phyloP scores from a whole-genome alignment of 1,140 invertebrate genomes.

The Varroa destructor region DNA sequence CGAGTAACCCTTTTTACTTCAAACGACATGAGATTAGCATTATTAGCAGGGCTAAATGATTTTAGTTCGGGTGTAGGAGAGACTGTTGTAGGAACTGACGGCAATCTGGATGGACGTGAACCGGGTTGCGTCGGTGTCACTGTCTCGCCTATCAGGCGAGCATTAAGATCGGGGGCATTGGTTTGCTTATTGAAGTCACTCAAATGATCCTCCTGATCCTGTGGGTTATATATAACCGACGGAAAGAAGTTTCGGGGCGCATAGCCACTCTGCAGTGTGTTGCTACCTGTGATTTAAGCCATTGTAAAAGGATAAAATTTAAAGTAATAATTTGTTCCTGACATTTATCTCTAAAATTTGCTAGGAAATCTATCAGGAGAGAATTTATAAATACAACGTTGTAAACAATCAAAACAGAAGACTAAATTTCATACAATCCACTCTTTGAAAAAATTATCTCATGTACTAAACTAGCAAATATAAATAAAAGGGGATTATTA shows the following conservation, averaged over 20 bases:
- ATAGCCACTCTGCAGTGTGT: conserved; percentile 4
- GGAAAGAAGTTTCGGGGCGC: conserved; percentile 9
- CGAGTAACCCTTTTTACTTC: conserved; percentile 7
- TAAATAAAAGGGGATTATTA: too few species aligned
- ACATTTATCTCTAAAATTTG: too few species aligned
- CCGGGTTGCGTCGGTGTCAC: background rate
- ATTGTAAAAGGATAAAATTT: too few species aligned
- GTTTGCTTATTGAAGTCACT: conserved; percentile 4
- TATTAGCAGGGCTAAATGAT: conserved; percentile 8
- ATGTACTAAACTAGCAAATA: too few species aligned
- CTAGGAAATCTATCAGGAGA: too few species aligned
- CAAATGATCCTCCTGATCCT: background rate
- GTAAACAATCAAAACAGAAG: too few species aligned
- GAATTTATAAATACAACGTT: too few species aligned
- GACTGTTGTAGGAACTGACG: background rate
- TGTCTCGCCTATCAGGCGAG: conserved; percentile 3
- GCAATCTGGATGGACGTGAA: background rate
- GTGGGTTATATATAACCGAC: background rate
- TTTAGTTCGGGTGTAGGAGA: background rate
- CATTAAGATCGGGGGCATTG: background rate
- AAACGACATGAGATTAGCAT: conserved; percentile 15
- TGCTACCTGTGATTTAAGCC: too few species aligned
- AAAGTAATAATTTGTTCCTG: too few species aligned
- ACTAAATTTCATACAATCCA: too few species aligned
- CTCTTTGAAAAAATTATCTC: too few species aligned